phyloP scores from a whole-genome alignment of 2,113 vertebrate genomes.

The Trematocara variabile region DNA sequence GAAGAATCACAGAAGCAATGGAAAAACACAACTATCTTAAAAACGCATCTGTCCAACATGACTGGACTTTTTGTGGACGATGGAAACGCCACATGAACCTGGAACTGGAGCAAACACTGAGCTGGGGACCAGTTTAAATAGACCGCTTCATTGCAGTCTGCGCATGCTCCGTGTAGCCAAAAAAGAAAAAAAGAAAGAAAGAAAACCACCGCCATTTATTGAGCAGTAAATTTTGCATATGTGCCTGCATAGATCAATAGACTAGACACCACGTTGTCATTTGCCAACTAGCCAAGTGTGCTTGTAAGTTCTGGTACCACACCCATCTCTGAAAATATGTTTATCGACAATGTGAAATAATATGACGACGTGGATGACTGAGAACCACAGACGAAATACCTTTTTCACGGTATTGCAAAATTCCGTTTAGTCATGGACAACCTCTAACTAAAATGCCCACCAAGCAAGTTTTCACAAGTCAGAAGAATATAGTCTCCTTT shows the following conservation, averaged over 20 bases:
- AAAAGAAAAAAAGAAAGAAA: neutral
- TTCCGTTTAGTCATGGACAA: fast-evolving
- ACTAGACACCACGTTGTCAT: neutral
- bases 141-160: neutral
- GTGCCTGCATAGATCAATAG: neutral
- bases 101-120: neutral
- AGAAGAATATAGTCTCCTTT: neutral
- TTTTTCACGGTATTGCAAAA: neutral
- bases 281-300: neutral
- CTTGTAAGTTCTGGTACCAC: neutral
- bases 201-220: neutral
- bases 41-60: neutral
- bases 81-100: neutral
- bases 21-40: fast-evolving
- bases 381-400: neutral
- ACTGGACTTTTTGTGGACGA: neutral
- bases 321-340: neutral
- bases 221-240: neutral
- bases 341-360: neutral
- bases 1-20: neutral
- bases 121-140: neutral
- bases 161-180: neutral
- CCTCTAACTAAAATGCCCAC: neutral
- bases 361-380: neutral
- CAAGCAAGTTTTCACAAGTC: neutral